Conservation (phyloP, 2,888 invertebrate species). For the Polylopha cassiicola region DNA sequence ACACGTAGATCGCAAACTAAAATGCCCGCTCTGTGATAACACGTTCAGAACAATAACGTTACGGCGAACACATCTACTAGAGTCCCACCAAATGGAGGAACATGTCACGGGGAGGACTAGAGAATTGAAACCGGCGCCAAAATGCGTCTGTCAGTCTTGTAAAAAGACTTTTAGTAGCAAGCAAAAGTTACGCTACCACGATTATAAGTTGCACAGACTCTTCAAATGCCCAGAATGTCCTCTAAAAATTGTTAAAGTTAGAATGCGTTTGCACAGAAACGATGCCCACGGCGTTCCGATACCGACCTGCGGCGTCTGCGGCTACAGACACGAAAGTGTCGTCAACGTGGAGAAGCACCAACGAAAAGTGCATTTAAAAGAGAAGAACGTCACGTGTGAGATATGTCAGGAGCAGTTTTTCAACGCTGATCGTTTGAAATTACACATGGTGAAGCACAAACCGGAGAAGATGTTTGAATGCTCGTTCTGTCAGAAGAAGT, state of each 20-base stretch:
- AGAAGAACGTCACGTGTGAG: constrained; percentile 3
- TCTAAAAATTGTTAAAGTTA: neutral
- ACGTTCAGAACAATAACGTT: too few species aligned
- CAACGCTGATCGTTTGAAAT: constrained; percentile 1
- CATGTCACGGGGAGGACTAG: too few species aligned
- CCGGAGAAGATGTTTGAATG: constrained; percentile 34
- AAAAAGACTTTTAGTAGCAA: neutral
- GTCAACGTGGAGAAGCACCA: neutral
- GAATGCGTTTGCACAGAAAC: neutral
- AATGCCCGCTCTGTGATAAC: constrained; percentile 3
- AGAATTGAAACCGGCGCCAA: too few species aligned
- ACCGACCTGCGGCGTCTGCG: constrained; percentile 4
- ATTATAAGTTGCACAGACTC: neutral
- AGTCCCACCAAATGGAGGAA: too few species aligned
- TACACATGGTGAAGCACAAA: constrained; percentile 29
- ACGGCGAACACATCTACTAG: too few species aligned
- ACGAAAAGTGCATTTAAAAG: constrained; percentile 2
- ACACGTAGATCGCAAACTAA: neutral
- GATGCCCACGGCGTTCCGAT: neutral
- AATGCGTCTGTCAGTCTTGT: neutral
- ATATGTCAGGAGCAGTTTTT: constrained; percentile 3
- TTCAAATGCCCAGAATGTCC: constrained; percentile 1
- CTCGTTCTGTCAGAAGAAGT: constrained; percentile 38
- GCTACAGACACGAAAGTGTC: neutral
- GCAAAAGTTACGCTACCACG: neutral